Evolutionary conservation across 2,113 vertebrate species (phyloP).

Genomic region (Platycercus adscitus): DNA sequence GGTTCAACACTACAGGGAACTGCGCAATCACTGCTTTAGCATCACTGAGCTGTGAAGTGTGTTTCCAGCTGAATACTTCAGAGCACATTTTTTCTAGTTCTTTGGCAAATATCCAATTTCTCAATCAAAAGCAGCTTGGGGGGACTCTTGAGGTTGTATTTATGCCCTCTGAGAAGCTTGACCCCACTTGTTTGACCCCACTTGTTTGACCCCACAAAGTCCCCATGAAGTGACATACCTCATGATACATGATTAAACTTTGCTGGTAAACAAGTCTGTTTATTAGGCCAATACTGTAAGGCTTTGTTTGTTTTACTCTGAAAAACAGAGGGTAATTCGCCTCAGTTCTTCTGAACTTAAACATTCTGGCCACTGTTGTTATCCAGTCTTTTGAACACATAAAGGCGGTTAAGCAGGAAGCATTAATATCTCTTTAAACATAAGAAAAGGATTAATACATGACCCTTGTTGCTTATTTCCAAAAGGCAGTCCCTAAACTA

Average conservation of each 20-base stretch:
- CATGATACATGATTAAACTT: neutral
- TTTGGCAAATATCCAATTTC: neutral
- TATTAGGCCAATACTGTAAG: neutral
- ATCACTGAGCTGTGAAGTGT: neutral
- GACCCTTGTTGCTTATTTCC: neutral
- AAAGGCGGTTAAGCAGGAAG: neutral
- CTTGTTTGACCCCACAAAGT: neutral
- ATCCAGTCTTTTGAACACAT: neutral
- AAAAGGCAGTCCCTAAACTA: conserved; percentile 41
- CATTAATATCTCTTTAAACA: neutral
- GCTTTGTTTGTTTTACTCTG: neutral
- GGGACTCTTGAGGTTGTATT: neutral
- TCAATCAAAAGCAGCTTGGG: neutral
- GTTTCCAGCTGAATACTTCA: neutral
- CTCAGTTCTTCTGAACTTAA: neutral
- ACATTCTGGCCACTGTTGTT: neutral
- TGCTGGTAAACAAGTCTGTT: neutral
- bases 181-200: neutral
- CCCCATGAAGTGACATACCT: neutral
- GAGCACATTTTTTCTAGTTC: neutral
- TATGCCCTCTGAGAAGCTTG: neutral
- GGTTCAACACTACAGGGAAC: neutral
- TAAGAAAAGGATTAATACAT: neutral
- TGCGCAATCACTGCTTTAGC: neutral
- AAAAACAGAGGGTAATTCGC: neutral